These are phyloP conservation scores for Dimorphilus gyrociliatus DNA, from an alignment of 2,888 invertebrate genomes.

Conservation along the genomic window DNA sequence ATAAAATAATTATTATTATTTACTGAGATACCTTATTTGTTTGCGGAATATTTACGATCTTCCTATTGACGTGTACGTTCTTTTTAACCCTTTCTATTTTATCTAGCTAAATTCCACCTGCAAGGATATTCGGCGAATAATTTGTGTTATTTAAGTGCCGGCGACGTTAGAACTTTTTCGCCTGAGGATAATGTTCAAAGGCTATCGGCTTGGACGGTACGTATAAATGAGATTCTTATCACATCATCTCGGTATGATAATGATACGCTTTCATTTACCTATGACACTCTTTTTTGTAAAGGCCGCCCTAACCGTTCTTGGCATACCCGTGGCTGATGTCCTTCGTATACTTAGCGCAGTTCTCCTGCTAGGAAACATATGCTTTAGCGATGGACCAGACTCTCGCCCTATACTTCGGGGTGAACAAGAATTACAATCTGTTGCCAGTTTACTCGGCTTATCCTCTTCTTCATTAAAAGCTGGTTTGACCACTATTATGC, in stretches of 20 bases:
- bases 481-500: constrained; percentile 64
- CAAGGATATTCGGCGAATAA: constrained; percentile 68
- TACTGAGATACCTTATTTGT: no score
- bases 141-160: constrained; percentile 59
- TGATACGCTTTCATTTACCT: not conserved
- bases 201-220: constrained; percentile 44
- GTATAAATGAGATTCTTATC: not conserved
- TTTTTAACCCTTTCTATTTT: not conserved
- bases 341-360: constrained; percentile 78
- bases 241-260: not conserved
- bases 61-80: no score
- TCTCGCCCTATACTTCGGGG: no score
- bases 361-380: constrained; percentile 73
- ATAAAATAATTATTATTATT: no score
- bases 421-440: constrained; percentile 68
- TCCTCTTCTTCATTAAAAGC: constrained; percentile 57
- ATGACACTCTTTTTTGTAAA: constrained; percentile 9
- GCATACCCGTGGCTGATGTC: constrained; percentile 83
- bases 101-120: constrained; percentile 58
- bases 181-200: constrained; percentile 40
- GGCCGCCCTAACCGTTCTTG: constrained; percentile 47
- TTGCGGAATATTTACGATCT: no score
- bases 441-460: constrained; percentile 64
- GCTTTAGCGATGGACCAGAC: constrained; percentile 56
- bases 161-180: constrained; percentile 44